Evolutionary conservation across 2,113 vertebrate species (phyloP).

Genomic region (Siniperca chuatsi): DNA sequence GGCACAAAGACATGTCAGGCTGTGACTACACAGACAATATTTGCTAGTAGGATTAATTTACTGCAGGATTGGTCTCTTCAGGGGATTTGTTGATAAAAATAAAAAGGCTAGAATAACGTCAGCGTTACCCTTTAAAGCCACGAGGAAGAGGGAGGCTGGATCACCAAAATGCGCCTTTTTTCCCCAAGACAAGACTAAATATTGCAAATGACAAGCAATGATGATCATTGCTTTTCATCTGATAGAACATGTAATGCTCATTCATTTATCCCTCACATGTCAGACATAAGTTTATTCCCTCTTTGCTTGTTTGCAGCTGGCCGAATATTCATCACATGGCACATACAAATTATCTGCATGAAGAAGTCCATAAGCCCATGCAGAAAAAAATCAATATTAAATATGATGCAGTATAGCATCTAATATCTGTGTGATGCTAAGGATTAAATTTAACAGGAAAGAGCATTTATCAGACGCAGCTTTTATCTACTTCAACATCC

Average conservation of each 20-base stretch:
- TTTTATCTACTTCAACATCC: background rate
- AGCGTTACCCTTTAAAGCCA: slow-evolving; percentile 5
- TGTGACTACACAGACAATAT: background rate
- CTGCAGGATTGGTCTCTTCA: background rate
- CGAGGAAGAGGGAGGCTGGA: background rate
- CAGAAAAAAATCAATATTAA: background rate
- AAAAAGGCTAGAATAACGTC: background rate
- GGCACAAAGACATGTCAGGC: background rate
- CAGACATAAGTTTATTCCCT: background rate
- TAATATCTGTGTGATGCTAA: background rate
- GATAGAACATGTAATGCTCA: background rate
- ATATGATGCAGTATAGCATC: background rate
- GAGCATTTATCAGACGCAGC: background rate
- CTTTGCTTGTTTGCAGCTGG: background rate
- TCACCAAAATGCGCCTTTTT: background rate
- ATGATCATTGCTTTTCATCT: background rate
- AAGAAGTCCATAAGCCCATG: accelerated
- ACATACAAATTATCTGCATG: background rate
- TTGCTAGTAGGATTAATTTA: background rate
- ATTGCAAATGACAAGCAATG: background rate
- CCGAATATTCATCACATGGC: background rate
- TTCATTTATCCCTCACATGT: background rate
- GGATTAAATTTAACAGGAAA: background rate
- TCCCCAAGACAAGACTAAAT: background rate
- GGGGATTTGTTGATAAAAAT: slow-evolving; percentile 15